Percentiles rank a stretch among this genome's conserved stretches.
Conservation (phyloP, 2,797 vertebrate genomes). For the Cottoperca gobio region DNA sequence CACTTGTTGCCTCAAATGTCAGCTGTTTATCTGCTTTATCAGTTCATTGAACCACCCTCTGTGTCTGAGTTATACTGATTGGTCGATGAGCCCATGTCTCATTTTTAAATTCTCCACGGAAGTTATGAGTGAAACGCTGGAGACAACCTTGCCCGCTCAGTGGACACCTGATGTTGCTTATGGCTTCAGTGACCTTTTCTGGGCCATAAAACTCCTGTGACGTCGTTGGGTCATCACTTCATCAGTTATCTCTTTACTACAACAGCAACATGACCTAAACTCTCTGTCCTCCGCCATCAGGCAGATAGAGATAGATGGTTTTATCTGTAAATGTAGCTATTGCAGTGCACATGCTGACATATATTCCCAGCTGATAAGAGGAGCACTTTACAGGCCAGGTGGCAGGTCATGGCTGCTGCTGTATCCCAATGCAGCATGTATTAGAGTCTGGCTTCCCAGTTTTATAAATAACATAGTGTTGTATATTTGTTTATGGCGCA, state of each 20-base stretch:
- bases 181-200: slow-evolving; percentile 73
- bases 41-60: slow-evolving; percentile 53
- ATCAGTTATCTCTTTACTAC: slow-evolving; percentile 74
- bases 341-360: slow-evolving; percentile 75
- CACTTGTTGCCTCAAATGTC: slow-evolving; percentile 62
- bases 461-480: slow-evolving; percentile 24
- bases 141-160: slow-evolving; percentile 38
- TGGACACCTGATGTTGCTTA: slow-evolving; percentile 67
- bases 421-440: slow-evolving; percentile 23
- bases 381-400: slow-evolving; percentile 58
- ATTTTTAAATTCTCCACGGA: slow-evolving; percentile 38
- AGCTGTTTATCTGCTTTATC: slow-evolving; percentile 60
- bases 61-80: slow-evolving; percentile 45
- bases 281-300: slow-evolving; percentile 73
- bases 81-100: slow-evolving; percentile 46
- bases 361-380: slow-evolving; percentile 77
- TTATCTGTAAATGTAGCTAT: slow-evolving; percentile 77
- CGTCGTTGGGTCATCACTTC: slow-evolving; percentile 68
- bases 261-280: slow-evolving; percentile 70
- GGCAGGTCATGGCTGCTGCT: slow-evolving; percentile 47
- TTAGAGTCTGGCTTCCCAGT: slow-evolving; percentile 17
- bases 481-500: neutral
- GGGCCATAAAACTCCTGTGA: slow-evolving; percentile 68
- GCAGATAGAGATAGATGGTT: slow-evolving; percentile 71
- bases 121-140: slow-evolving; percentile 56